Conservation (phyloP, 2,113 vertebrate genomes). For the Myotis davidii region DNA sequence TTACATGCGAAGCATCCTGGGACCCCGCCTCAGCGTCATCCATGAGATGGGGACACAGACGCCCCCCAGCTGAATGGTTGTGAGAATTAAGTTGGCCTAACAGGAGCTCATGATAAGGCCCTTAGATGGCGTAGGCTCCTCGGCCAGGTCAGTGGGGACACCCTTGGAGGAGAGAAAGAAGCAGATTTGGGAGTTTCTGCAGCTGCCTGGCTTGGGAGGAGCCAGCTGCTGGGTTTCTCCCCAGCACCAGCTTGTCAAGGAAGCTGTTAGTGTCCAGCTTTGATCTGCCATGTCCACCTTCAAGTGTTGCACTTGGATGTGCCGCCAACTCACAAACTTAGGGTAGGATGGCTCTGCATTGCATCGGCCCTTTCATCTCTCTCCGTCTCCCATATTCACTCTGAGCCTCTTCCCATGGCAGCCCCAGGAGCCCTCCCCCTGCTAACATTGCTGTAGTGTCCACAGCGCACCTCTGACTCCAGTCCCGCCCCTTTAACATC, state of each 20-base stretch:
- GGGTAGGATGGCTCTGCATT: neutral
- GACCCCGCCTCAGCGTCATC: neutral
- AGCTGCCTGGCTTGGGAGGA: neutral
- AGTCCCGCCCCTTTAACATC: neutral
- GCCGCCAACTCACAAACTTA: neutral
- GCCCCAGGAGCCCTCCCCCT: neutral
- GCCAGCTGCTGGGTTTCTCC: no score
- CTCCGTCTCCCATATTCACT: neutral
- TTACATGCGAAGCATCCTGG: rapidly evolving
- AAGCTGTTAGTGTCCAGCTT: neutral
- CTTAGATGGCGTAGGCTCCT: rapidly evolving
- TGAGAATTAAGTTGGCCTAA: no score
- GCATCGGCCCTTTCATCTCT: neutral
- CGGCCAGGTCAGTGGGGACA: neutral
- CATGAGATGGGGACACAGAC: rapidly evolving
- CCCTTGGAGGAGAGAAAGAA: no score
- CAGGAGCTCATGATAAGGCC: neutral
- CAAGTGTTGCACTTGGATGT: neutral
- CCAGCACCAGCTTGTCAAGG: rapidly evolving
- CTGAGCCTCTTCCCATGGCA: neutral
- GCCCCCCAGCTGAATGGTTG: no score
- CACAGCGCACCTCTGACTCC: rapidly evolving
- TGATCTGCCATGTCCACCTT: rapidly evolving
- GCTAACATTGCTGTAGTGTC: rapidly evolving
- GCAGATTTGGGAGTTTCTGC: neutral